phyloP scores from a whole-genome alignment of 2,113 vertebrate species.

The Tyrannus savana region DNA sequence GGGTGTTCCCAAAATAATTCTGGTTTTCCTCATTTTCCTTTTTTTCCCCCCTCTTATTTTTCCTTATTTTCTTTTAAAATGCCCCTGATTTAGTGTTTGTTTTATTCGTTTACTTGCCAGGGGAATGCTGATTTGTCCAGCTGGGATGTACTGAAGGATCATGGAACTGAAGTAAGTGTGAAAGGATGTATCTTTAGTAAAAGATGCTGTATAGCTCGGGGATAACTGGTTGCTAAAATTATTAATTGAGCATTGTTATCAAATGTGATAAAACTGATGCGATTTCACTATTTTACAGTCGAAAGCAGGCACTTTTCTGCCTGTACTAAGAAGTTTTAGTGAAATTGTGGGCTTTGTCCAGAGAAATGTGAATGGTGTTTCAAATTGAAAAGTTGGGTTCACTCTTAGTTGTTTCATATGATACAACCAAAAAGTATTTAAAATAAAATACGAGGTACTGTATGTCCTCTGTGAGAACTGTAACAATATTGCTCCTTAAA shows the following conservation, averaged over 20 bases:
- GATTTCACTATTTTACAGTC: background rate
- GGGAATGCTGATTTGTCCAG: background rate
- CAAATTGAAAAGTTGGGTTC: background rate
- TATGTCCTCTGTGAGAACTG: background rate
- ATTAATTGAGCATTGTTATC: background rate
- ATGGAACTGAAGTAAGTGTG: conserved; percentile 3
- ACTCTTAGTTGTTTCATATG: background rate
- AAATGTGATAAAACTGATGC: background rate
- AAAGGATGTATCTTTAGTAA: background rate
- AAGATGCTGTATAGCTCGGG: background rate
- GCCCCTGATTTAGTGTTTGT: background rate
- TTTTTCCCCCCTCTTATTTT: background rate
- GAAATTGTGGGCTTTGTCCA: background rate
- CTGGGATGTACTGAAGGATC: background rate
- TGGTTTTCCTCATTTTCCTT: background rate
- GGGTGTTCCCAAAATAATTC: background rate
- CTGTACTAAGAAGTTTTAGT: background rate
- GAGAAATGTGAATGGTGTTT: background rate
- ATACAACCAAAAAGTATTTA: background rate
- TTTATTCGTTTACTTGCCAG: background rate
- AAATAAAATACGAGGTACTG: background rate
- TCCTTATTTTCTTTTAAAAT: background rate
- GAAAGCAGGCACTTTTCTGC: background rate
- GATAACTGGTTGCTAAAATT: background rate
- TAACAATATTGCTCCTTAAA: background rate